Base-by-base conservation (phyloP, 64 coral and sea anemone species). In the Astreopora myriophthalma region DNA sequence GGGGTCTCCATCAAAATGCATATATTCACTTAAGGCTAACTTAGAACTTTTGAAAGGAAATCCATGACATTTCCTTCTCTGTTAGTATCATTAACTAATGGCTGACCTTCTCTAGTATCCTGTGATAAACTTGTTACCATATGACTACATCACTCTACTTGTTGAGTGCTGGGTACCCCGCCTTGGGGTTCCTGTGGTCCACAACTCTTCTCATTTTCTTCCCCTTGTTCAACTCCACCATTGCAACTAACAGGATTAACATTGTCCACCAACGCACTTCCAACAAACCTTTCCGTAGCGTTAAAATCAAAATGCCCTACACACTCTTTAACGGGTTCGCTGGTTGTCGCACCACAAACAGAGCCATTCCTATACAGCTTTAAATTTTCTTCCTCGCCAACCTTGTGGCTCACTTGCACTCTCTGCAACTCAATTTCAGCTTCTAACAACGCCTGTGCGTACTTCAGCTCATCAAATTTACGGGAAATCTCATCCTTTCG, bases 1-100 rank as follows among this genome's bases (percentile, higher is more conserved):
- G 26, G 92, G 84, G 30, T 79, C 52, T 9, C 86, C 86, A 76
- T 89, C 86, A 84, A 94, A 89, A 3, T 81, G 75, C 85, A 93
- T 93, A 26, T 82, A 80, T 57, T 89, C 3, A 94, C 40, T 32
- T 85, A 89, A 1, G 86, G 86, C 26, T 69, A 78, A 36, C 68
- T 94, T 35, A 89, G 49, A 12, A 85, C 90, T 44, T 44, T 72
- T 75, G 90, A 13, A 19, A 35, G 44, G 84, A 44, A 3, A 60
- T 40, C 62, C 69, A 79, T 26, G 39, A 31, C 38, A 89, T 69
- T 30, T 89, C 6, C 17, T 89, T 89, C 73, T 28, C 87, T 52
- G 34, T 34, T 44, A 89, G 75, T 71, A 51, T 64, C 62, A 20
- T 29, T 28, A 46, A 37, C 36, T 46, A 19, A 11, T 17, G 17